Evolutionary conservation across 2,113 vertebrate genomes (phyloP).

Genomic region (Andinoacara biseriatus): DNA sequence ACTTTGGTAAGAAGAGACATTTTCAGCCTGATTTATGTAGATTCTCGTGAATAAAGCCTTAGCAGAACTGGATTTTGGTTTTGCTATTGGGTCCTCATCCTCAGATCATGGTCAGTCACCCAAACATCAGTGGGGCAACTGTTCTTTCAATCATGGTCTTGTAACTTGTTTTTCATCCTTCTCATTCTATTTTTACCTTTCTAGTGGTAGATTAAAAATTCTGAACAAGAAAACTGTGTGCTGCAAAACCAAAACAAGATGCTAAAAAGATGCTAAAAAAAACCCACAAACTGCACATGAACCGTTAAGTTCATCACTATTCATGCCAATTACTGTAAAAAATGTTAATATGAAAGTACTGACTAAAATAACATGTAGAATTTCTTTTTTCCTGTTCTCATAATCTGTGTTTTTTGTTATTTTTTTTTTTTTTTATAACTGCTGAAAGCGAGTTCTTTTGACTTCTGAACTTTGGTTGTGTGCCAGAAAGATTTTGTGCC

Average conservation of each 20-base stretch:
- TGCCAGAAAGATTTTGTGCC: not conserved
- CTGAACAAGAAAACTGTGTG: no score
- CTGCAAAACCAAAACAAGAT: not conserved
- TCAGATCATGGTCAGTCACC: not conserved
- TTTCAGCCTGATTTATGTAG: not conserved
- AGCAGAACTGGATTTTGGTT: not conserved
- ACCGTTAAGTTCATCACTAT: not conserved
- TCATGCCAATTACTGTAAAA: not conserved
- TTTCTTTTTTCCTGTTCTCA: accelerated
- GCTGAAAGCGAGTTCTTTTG: not conserved
- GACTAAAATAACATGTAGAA: not conserved
- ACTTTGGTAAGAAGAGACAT: accelerated
- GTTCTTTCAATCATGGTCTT: not conserved
- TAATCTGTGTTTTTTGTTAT: not conserved
- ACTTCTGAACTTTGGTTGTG: not conserved
- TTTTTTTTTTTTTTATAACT: not conserved
- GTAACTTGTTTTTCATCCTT: not conserved
- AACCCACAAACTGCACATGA: not conserved
- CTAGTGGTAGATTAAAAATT: not conserved
- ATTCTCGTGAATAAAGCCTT: not conserved
- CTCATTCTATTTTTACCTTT: not conserved
- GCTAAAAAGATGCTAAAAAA: not conserved
- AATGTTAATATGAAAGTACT: no score
- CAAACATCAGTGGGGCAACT: not conserved
- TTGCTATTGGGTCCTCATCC: not conserved